Evolutionary conservation across 2,888 invertebrate species (phyloP).

Genomic region (Digitonthophagus gazella): DNA sequence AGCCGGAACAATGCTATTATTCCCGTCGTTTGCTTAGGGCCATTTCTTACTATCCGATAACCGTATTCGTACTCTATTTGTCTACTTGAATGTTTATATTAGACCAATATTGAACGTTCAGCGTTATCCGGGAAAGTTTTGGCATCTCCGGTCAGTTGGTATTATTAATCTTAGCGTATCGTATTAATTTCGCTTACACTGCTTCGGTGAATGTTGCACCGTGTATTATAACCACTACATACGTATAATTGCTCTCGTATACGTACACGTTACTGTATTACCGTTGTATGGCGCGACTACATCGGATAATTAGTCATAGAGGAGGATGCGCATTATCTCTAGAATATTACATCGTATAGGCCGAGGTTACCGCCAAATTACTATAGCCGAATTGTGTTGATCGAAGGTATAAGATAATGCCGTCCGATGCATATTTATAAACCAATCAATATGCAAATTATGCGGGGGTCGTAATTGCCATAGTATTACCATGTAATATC

Average conservation of each 20-base stretch:
- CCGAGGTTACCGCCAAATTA: background rate
- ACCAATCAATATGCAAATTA: background rate
- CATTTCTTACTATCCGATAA: background rate
- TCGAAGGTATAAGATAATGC: background rate
- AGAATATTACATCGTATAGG: background rate
- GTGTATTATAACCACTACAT: background rate
- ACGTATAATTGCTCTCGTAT: background rate
- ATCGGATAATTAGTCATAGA: background rate
- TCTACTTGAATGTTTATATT: background rate
- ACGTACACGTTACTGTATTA: background rate
- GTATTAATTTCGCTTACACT: background rate
- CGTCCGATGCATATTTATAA: background rate
- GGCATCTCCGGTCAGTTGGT: background rate
- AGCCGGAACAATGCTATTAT: background rate
- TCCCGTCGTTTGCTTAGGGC: background rate
- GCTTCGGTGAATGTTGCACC: background rate
- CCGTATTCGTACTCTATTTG: background rate
- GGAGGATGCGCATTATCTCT: background rate
- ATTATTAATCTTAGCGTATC: background rate
- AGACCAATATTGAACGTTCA: background rate
- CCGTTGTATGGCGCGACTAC: background rate
- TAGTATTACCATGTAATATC: background rate
- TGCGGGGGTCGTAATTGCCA: background rate
- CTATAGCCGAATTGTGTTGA: background rate
- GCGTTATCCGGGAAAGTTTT: background rate